Evolutionary conservation across 2,888 invertebrate genomes (phyloP).

Genomic region (Imbricaverruca yamaguchii): DNA sequence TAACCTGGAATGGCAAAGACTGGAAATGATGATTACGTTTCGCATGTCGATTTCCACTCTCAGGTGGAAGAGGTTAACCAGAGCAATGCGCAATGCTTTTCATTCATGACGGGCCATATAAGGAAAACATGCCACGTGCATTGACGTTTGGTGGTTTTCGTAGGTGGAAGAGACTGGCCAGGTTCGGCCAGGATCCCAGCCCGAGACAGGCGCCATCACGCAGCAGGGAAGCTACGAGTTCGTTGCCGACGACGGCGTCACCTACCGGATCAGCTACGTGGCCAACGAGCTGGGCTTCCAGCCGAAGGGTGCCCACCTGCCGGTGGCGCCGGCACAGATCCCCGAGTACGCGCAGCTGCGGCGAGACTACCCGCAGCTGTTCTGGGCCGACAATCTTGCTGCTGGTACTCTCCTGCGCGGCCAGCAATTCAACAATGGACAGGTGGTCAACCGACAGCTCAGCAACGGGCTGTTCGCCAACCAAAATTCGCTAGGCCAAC

Average conservation of each 20-base stretch:
- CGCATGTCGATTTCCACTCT: too few species aligned
- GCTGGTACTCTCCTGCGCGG: not conserved
- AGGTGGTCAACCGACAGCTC: not conserved
- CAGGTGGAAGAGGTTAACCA: too few species aligned
- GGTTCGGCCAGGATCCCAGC: not conserved
- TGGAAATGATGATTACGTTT: too few species aligned
- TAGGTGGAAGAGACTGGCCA: not conserved
- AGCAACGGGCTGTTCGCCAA: not conserved
- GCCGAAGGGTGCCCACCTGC: not conserved
- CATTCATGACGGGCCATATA: too few species aligned
- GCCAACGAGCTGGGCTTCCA: not conserved
- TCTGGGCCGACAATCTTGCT: not conserved
- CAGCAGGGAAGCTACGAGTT: not conserved
- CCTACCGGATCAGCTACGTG: not conserved
- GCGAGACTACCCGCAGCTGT: not conserved
- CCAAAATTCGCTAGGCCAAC: not conserved
- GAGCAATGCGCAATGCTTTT: too few species aligned
- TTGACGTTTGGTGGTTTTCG: not conserved
- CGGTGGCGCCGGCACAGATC: not conserved
- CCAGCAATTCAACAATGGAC: not conserved
- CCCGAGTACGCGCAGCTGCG: slow-evolving; percentile 10
- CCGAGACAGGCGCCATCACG: not conserved
- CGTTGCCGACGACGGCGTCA: not conserved
- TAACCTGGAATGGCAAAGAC: too few species aligned
- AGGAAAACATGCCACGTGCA: too few species aligned